Conservation (phyloP, 1,140 invertebrate genomes). For the Penaeus vannamei region DNA sequence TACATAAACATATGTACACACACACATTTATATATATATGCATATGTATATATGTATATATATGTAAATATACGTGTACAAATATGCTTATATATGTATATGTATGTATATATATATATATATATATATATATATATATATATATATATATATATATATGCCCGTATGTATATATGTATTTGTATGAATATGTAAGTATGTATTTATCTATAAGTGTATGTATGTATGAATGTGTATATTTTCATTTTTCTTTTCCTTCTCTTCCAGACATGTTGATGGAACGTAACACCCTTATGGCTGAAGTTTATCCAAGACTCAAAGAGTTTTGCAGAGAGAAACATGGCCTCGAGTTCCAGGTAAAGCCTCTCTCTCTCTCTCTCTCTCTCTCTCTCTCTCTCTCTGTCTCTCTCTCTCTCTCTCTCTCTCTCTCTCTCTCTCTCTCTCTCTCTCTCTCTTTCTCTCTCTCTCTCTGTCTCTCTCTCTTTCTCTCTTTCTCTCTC, state of each 20-base stretch:
- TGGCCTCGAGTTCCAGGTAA: constrained; percentile 98
- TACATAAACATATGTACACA: no score
- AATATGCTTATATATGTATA: neutral
- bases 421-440: no score
- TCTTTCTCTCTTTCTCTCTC: no score
- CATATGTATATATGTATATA: neutral
- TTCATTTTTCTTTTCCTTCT: neutral
- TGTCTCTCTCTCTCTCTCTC: no score
- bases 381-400: no score
- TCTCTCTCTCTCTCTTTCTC: no score
- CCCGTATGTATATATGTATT: neutral
- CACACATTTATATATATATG: no score
- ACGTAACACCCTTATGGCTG: constrained; percentile 97
- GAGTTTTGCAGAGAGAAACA: constrained; percentile 98
- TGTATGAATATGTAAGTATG: neutral
- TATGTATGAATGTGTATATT: neutral
- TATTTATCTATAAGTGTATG: neutral
- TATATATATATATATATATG: neutral
- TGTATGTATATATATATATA: constrained; percentile 35
- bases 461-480: no score
- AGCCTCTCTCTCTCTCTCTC: constrained; percentile 3
- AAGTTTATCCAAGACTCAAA: constrained; percentile 97
- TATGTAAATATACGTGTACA: no score
- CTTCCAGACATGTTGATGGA: constrained; percentile 94
- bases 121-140: neutral